Conservation (phyloP, 2,797 vertebrate species). For the Phaenicophaeus curvirostris region DNA sequence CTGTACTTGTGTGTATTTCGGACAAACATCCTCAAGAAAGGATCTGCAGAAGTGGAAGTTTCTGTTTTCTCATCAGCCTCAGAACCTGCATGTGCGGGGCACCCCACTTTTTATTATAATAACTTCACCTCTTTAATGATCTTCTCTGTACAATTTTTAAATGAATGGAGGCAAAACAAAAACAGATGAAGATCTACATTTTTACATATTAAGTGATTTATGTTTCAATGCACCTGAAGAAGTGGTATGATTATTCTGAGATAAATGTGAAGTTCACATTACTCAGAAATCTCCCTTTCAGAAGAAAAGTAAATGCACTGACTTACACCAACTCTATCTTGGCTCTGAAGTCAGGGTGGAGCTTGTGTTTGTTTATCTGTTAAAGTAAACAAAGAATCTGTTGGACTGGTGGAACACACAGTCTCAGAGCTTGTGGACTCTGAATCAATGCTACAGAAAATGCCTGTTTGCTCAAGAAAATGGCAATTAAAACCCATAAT, state of each 20-base stretch:
- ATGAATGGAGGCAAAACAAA: background rate
- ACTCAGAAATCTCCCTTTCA: slow-evolving; percentile 3
- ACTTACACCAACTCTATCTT: slow-evolving; percentile 26
- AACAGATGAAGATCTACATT: background rate
- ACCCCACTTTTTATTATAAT: background rate
- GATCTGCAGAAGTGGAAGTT: background rate
- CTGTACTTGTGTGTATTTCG: rapidly evolving
- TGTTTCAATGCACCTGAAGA: background rate
- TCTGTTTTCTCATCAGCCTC: background rate
- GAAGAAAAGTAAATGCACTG: background rate
- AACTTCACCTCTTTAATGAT: background rate
- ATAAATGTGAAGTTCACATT: background rate
- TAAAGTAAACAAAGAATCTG: slow-evolving; percentile 54
- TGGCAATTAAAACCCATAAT: background rate
- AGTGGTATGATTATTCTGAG: background rate
- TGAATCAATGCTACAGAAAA: background rate
- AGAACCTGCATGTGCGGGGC: background rate
- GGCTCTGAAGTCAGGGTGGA: slow-evolving; percentile 52
- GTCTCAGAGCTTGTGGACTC: background rate
- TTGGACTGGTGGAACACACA: background rate
- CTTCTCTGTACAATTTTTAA: background rate
- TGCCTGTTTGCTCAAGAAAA: background rate
- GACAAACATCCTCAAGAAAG: background rate
- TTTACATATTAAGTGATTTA: rapidly evolving
- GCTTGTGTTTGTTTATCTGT: slow-evolving; percentile 19